Conservation (phyloP, 2,888 invertebrate species). For the Dendrolimus pini region DNA sequence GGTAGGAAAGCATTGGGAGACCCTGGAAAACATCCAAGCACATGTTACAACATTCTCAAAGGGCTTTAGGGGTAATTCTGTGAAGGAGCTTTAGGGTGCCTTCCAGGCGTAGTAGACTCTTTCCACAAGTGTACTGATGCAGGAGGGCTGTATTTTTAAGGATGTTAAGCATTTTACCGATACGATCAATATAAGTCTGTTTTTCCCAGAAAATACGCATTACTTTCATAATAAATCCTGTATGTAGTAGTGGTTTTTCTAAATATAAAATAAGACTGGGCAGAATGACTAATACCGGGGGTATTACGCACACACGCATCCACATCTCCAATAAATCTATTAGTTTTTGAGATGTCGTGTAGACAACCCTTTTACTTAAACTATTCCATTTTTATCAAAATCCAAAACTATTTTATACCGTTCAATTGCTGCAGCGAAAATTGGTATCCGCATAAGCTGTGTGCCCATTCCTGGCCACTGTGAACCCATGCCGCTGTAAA, state of each 20-base stretch:
- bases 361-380: too few relatives aligned
- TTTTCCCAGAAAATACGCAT: background rate
- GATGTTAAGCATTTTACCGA: background rate
- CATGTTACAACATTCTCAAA: background rate
- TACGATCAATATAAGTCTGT: background rate
- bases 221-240: background rate
- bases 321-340: too few relatives aligned
- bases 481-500: constrained; percentile 85
- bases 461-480: constrained; percentile 83
- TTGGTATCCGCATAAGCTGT: constrained; percentile 77
- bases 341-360: too few relatives aligned
- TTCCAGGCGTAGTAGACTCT: background rate
- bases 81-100: background rate
- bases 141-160: background rate
- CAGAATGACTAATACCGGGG: too few relatives aligned
- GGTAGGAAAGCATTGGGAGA: background rate
- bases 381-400: too few relatives aligned
- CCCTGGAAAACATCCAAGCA: too few relatives aligned
- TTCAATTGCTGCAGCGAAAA: constrained; percentile 75
- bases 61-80: background rate
- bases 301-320: too few relatives aligned
- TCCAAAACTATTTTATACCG: constrained; percentile 23
- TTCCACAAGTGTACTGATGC: background rate
- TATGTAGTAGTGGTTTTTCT: background rate
- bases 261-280: too few relatives aligned